A percentile compares a stretch with the other conserved stretches of the same genome.
phyloP scores from a whole-genome alignment of 2,113 vertebrate genomes.

The Trinectes maculatus region DNA sequence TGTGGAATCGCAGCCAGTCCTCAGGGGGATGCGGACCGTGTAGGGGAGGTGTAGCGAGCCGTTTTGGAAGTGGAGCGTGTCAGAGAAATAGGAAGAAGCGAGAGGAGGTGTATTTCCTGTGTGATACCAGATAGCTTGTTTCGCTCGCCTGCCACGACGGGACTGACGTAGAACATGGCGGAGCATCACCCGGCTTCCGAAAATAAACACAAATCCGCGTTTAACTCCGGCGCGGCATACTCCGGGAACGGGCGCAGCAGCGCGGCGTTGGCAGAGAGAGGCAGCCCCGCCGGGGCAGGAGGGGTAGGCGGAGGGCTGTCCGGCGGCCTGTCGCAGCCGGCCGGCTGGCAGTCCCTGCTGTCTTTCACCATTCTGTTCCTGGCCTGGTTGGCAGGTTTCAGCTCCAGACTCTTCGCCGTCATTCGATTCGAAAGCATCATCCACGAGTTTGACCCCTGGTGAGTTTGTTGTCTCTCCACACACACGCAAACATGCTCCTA shows the following conservation, averaged over 20 bases:
- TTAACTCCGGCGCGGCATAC: conserved; percentile 83
- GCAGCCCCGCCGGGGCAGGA: conserved; percentile 31
- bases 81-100: conserved; percentile 40
- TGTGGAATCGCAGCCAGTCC: conserved; percentile 1
- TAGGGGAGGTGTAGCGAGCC: conserved; percentile 37
- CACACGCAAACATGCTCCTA: background rate
- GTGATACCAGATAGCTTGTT: conserved; percentile 60
- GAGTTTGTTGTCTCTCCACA: conserved; percentile 61
- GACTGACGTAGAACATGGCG: conserved; percentile 89
- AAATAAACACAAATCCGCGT: conserved; percentile 87
- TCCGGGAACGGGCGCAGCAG: conserved; percentile 84
- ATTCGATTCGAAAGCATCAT: conserved; percentile 99
- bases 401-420: conserved; percentile 97
- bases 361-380: conserved; percentile 97
- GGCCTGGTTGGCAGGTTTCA: conserved; percentile 98
- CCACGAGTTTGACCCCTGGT: conserved; percentile 99
- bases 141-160: conserved; percentile 49
- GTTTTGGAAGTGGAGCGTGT: conserved; percentile 65
- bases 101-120: conserved; percentile 54
- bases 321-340: conserved; percentile 91
- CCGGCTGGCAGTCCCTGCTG: conserved; percentile 97
- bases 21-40: conserved; percentile 17
- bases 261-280: conserved; percentile 65
- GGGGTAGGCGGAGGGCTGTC: conserved; percentile 78
- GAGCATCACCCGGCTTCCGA: conserved; percentile 90